Evolutionary conservation across 1,140 invertebrate genomes (phyloP), one percentile per base, ranked within the genome.

Genomic region (Varroa destructor): DNA sequence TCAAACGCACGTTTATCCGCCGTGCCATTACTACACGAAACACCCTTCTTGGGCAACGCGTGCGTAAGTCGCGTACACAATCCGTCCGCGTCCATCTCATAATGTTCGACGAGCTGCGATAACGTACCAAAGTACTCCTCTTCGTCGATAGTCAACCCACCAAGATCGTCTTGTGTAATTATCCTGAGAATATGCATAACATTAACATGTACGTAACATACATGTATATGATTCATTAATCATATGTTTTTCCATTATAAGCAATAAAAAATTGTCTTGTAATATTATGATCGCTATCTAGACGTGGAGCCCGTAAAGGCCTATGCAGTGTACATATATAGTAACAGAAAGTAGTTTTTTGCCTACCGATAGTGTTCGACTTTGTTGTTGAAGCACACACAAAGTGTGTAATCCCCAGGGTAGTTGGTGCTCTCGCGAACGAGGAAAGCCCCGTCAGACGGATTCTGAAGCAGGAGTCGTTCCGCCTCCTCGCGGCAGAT

Each of bases 351-450:
- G 90, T 90, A 56, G 89, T 89, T 84, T 91, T 89, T 77, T 89
- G 8, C 87, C 37, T 86, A 86, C 54, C 78, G 74, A 72, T 94
- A 94, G 77, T 93, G 90, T 79, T 94, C 89, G 37, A 94, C 90
- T 79, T 91, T 88, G 43, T 86, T 88, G 77, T 92, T 87, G 79
- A 86, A 96, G 77, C 91, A 92, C 14, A 99, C 93, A 81, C 94
- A 99, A 14, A 99, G 83, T 42, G 96, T 99, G 79, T 97, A 99
- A 82, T 99, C 95, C 56, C 96, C 97, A 25, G 94, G 95, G 80
- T 92, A 99, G 82, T 99, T 98, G 46, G 93, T 97, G 73, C 93
- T 97, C 80, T 99, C 95, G 75, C 97, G 85, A 71, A 99, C 90
- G 75, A 99, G 85, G 82, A 97, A 99, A 56, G 97, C 84, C 43